phyloP scores from a whole-genome alignment of 2,113 vertebrate species.

The Neotragus moschatus region DNA sequence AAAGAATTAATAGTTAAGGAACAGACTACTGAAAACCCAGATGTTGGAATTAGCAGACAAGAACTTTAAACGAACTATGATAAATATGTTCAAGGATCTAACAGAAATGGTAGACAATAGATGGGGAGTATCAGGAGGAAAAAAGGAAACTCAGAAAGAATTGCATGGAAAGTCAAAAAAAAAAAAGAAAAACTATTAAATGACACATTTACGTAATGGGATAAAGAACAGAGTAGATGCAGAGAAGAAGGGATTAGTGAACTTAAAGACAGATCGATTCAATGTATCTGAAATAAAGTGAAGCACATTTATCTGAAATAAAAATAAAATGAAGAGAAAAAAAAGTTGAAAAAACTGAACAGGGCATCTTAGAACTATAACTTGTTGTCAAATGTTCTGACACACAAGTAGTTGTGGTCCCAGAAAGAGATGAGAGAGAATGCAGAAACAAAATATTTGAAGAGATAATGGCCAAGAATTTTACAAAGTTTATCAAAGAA shows the following conservation, averaged over 20 bases:
- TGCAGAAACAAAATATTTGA: constrained; percentile 8
- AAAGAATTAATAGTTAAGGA: not conserved
- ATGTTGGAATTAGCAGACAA: not conserved
- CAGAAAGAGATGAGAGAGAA: not conserved
- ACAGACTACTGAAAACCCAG: not conserved
- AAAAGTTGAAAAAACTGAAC: not conserved
- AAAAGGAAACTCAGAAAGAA: not conserved
- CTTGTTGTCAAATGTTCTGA: not conserved
- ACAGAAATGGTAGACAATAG: not conserved
- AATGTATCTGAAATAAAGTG: not conserved
- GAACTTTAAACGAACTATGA: not conserved
- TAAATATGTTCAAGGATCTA: not conserved
- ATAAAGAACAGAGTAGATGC: not conserved
- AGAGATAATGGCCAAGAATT: not conserved
- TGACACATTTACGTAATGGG: not conserved
- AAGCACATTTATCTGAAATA: not conserved
- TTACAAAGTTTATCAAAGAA: not conserved
- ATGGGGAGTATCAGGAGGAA: not conserved
- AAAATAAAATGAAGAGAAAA: not conserved
- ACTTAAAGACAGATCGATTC: not conserved
- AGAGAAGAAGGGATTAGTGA: not conserved
- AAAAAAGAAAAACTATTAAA: not conserved
- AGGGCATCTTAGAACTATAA: not conserved
- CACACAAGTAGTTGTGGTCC: not conserved
- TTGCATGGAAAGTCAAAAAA: not conserved